Evolutionary conservation across 2,797 vertebrate species (phyloP).

Genomic region (Diplodus puntazzo): DNA sequence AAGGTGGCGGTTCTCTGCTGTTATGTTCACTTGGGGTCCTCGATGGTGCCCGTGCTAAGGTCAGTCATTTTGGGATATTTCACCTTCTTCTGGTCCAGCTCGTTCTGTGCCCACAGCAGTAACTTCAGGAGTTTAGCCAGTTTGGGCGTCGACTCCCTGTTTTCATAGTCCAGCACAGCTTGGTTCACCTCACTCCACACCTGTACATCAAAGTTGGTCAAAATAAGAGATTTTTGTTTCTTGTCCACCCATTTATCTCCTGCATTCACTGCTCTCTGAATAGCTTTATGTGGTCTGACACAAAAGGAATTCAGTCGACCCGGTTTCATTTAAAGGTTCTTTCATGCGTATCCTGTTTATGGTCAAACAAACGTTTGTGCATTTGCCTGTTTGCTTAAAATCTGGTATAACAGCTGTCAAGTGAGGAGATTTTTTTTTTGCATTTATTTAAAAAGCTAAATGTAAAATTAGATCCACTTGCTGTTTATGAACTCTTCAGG

Average conservation of each 20-base stretch:
- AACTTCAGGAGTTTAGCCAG: slow-evolving; percentile 97
- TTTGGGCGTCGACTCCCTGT: slow-evolving; percentile 96
- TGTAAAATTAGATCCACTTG: background rate
- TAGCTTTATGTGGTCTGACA: background rate
- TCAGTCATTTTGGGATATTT: slow-evolving; percentile 99
- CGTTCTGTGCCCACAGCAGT: slow-evolving; percentile 97
- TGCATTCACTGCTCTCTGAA: background rate
- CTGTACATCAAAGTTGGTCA: slow-evolving; percentile 71
- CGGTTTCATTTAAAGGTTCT: background rate
- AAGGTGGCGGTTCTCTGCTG: slow-evolving; percentile 63
- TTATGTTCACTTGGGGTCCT: slow-evolving; percentile 92
- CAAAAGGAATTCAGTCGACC: background rate
- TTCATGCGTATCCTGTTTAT: background rate
- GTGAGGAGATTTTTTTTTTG: background rate
- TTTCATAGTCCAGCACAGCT: slow-evolving; percentile 96
- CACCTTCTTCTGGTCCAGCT: slow-evolving; percentile 99
- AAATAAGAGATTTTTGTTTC: background rate
- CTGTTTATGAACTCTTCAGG: background rate
- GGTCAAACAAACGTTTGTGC: background rate
- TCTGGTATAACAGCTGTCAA: background rate
- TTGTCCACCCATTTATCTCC: background rate
- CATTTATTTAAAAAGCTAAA: background rate
- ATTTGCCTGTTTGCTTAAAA: background rate
- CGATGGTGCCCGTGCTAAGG: slow-evolving; percentile 96
- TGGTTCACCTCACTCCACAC: slow-evolving; percentile 99